Base-by-base conservation (phyloP, 2,888 invertebrate genomes). In the Gastracanthus pulcherrimus region DNA sequence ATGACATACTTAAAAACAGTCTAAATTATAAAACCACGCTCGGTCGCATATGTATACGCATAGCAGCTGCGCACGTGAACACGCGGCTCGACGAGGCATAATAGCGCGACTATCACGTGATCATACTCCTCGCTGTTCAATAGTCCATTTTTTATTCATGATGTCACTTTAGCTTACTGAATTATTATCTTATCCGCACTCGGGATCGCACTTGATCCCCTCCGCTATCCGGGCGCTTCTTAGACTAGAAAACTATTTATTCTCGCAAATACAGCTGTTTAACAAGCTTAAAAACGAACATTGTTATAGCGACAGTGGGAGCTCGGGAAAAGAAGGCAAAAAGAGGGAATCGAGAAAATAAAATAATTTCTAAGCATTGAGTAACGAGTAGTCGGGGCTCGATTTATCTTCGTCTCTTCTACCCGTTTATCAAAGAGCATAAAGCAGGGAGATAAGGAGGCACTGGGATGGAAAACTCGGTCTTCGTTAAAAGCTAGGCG, bases 221-320 rank as follows among this genome's bases (percentile, higher is more conserved):
- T n/a, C 36, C 69, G 36, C 66, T 38, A 66, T 72, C 74, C n/a
- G 51, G 36, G 64, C 64, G 69, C 64, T 71, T 26, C 71, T 82
- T 76, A 76, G 79, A 82, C 79, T 82, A 79, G 76, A 82, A 79
- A 79, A 79, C 79, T 75, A 82, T 19, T 62, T 26, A 67, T 76
- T 76, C 29, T 67, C 45, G 60, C 45, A 11, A 76, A 36, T 74
- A 69, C 60, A 74, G 64, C 58, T 70, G 55, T 62, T 70, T 26
- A 26, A 34, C 19, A 34, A 45, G 64, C 26, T 3, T 71, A 60
- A 76, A 76, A 55, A 60, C 29, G 23, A 13, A 38, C 29, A 23
- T 23, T 7, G n/a, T 26, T 36, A 26, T n/a, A 67, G 16, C 67
- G 6, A 64, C 11, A 45, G 23, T n/a, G 60, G 36, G 29, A 19